These are phyloP conservation scores for Hyposmocoma kahamanoa DNA, from an alignment of 1,140 invertebrate genomes.

Conservation along the genomic window DNA sequence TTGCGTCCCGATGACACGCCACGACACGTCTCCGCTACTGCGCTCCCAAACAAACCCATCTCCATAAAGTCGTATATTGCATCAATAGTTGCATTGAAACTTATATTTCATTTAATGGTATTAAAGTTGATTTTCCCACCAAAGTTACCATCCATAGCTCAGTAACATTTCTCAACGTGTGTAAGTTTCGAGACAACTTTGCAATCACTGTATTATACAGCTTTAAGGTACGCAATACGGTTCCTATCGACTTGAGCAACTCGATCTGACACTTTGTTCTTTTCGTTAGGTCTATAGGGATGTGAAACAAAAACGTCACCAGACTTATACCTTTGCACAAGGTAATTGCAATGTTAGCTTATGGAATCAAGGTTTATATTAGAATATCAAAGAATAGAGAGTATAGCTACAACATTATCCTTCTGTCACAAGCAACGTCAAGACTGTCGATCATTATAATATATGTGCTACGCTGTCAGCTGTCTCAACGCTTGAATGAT, in stretches of 20 bases:
- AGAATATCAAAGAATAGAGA: background rate
- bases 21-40: conserved; percentile 67
- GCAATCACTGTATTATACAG: conserved; percentile 29
- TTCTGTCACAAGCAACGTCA: conserved; percentile 66
- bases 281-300: conserved; percentile 49
- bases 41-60: conserved; percentile 30
- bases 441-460: conserved; percentile 72
- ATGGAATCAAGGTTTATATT: background rate
- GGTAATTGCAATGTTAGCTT: conserved; percentile 13
- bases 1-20: conserved; percentile 69
- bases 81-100: conserved; percentile 13
- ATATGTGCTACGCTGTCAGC: conserved; percentile 69
- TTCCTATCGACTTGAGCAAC: conserved; percentile 26
- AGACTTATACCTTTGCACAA: background rate
- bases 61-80: conserved; percentile 30
- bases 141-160: conserved; percentile 21
- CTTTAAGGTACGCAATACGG: conserved; percentile 28
- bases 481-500: conserved; percentile 70
- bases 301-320: conserved; percentile 39
- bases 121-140: conserved; percentile 16
- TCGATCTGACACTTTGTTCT: conserved; percentile 50
- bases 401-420: conserved; percentile 64
- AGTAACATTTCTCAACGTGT: conserved; percentile 36
- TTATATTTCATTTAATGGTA: conserved; percentile 12
- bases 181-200: conserved; percentile 32